phyloP scores from a whole-genome alignment of 2,113 vertebrate species.

The Solea solea region DNA sequence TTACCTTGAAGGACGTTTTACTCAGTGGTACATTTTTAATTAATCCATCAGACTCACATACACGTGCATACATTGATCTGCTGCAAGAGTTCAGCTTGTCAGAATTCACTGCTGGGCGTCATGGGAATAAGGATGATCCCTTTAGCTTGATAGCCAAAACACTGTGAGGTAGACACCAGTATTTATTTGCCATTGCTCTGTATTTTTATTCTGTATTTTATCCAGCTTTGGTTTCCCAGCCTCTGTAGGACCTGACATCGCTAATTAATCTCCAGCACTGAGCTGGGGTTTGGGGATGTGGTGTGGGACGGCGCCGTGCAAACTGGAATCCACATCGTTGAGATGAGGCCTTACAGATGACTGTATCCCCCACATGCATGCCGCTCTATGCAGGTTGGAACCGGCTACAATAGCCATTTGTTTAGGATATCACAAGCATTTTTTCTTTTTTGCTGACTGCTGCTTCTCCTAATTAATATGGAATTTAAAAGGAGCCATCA shows the following conservation, averaged over 20 bases:
- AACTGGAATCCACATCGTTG: slow-evolving; percentile 43
- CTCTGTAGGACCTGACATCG: slow-evolving; percentile 40
- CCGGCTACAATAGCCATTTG: slow-evolving; percentile 46
- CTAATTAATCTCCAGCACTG: slow-evolving; percentile 72
- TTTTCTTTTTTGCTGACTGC: slow-evolving; percentile 58
- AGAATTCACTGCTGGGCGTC: slow-evolving; percentile 20
- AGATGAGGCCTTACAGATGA: slow-evolving; percentile 67
- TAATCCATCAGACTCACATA: no score
- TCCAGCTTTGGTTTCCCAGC: slow-evolving; percentile 30
- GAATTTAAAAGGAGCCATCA: slow-evolving; percentile 60
- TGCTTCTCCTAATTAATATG: slow-evolving; percentile 67
- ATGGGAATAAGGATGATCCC: slow-evolving; percentile 6
- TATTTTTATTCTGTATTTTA: slow-evolving; percentile 14
- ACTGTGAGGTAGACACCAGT: slow-evolving; percentile 13
- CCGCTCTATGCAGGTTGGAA: slow-evolving; percentile 16
- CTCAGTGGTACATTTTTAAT: no score
- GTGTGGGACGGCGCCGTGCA: slow-evolving; percentile 31
- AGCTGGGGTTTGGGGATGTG: slow-evolving; percentile 22
- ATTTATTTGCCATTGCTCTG: slow-evolving; percentile 37
- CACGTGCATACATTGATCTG: no score
- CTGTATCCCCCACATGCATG: slow-evolving; percentile 28
- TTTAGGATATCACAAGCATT: slow-evolving; percentile 45
- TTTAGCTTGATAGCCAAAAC: slow-evolving; percentile 34
- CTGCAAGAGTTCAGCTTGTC: not conserved
- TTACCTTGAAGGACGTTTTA: not conserved